Evolutionary conservation across 2,113 vertebrate genomes (phyloP).

Genomic region (Lethenteron camtschaticum): DNA sequence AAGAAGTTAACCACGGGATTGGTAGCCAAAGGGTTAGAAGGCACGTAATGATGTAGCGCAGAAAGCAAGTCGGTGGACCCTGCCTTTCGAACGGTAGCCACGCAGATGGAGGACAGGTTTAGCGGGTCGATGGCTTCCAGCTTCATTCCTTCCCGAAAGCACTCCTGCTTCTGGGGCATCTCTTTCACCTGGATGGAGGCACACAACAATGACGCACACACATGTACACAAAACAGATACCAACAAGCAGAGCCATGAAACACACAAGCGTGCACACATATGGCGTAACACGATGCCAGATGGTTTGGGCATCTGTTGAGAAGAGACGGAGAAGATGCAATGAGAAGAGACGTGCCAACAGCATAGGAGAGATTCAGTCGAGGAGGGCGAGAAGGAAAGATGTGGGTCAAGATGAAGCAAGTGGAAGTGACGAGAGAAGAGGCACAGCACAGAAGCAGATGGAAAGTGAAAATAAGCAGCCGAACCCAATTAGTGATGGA

Average conservation of each 20-base stretch:
- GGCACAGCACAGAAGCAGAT: too few relatives aligned
- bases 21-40: not conserved
- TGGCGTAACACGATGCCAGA: too few relatives aligned
- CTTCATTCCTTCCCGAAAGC: slow-evolving; percentile 80
- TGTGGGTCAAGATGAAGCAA: too few relatives aligned
- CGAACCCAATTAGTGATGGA: too few relatives aligned
- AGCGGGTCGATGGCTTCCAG: slow-evolving; percentile 80
- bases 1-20: not conserved
- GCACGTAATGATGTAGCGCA: not conserved
- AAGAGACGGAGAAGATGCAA: too few relatives aligned
- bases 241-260: not conserved
- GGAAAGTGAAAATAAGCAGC: too few relatives aligned
- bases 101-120: slow-evolving; percentile 77
- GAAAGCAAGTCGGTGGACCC: too few relatives aligned
- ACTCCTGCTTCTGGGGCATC: slow-evolving; percentile 14
- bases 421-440: too few relatives aligned
- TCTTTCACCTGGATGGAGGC: slow-evolving; percentile 3
- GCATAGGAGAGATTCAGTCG: too few relatives aligned
- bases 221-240: not conserved
- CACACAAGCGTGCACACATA: not conserved
- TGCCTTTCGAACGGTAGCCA: slow-evolving; percentile 81
- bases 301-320: too few relatives aligned
- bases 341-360: too few relatives aligned
- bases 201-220: not conserved
- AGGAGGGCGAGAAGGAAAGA: too few relatives aligned